phyloP scores from a whole-genome alignment of 2,888 invertebrate genomes.

The Notodonta dromedarius region DNA sequence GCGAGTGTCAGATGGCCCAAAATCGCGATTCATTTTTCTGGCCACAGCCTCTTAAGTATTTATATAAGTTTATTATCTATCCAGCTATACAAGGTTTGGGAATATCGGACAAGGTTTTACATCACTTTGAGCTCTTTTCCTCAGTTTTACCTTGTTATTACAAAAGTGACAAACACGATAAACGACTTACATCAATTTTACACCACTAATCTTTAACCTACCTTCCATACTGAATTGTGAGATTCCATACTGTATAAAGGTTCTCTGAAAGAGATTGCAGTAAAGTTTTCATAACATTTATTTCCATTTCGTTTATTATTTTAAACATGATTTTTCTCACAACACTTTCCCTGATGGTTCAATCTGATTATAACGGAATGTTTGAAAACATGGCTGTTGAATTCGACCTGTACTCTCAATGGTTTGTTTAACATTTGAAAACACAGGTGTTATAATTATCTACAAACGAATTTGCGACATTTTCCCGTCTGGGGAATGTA shows the following conservation, averaged over 20 bases:
- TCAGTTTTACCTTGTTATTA: neutral
- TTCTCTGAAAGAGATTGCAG: neutral
- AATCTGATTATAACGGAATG: neutral
- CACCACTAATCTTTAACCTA: no score
- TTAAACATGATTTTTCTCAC: slow-evolving; percentile 1
- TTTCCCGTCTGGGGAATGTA: no score
- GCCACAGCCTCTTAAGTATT: no score
- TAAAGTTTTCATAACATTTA: slow-evolving; percentile 1
- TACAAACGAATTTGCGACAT: no score
- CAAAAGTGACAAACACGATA: no score
- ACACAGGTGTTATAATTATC: neutral
- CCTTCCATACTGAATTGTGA: no score
- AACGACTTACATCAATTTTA: no score
- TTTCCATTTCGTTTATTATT: neutral
- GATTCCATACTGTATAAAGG: no score
- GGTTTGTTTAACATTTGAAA: neutral
- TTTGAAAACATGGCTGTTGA: neutral
- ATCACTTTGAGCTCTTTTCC: no score
- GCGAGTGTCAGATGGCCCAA: no score
- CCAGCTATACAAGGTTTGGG: neutral
- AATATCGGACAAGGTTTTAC: no score
- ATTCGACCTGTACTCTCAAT: neutral
- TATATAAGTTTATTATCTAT: neutral
- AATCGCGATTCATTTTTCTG: no score
- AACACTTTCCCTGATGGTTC: neutral